phyloP scores from a whole-genome alignment of 2,888 invertebrate genomes.

The Ferrisia virgata region DNA sequence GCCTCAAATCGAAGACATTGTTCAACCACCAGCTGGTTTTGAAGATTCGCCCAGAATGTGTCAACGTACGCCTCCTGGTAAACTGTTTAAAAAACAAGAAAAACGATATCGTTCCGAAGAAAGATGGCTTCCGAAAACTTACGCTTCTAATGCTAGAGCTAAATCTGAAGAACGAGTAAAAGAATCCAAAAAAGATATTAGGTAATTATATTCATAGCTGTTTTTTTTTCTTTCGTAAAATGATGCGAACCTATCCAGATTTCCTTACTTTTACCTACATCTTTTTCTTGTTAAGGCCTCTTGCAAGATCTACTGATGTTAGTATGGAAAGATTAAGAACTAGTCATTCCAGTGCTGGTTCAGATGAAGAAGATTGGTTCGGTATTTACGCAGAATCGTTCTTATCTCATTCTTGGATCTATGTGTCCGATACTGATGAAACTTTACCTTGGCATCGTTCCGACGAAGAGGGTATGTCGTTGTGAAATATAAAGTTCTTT shows the following conservation, averaged over 20 bases:
- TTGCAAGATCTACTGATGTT: constrained; percentile 67
- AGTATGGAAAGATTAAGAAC: constrained; percentile 63
- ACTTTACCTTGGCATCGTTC: constrained; percentile 56
- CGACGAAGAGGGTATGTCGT: constrained; percentile 49
- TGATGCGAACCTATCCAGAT: no score
- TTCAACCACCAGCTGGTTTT: constrained; percentile 84
- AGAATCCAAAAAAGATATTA: constrained; percentile 56
- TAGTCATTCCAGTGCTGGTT: constrained; percentile 51
- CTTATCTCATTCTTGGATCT: constrained; percentile 69
- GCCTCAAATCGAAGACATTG: constrained; percentile 61
- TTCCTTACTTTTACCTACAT: no score
- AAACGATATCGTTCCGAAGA: constrained; percentile 78
- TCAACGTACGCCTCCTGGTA: constrained; percentile 53
- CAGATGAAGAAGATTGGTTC: constrained; percentile 59
- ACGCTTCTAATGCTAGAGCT: constrained; percentile 69
- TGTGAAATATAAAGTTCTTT: no score
- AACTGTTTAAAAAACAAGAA: constrained; percentile 73
- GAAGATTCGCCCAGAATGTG: constrained; percentile 72
- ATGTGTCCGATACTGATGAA: constrained; percentile 71
- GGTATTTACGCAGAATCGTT: constrained; percentile 75
- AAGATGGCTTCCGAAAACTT: constrained; percentile 64
- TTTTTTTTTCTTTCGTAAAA: background rate
- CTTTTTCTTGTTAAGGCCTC: constrained; percentile 51
- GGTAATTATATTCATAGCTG: constrained; percentile 44
- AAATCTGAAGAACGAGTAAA: constrained; percentile 77